A percentile compares a stretch with the other conserved stretches of the same genome.
These are phyloP conservation scores for Hyles vespertilio DNA, from an alignment of 1,140 invertebrate genomes.

Conservation along the genomic window DNA sequence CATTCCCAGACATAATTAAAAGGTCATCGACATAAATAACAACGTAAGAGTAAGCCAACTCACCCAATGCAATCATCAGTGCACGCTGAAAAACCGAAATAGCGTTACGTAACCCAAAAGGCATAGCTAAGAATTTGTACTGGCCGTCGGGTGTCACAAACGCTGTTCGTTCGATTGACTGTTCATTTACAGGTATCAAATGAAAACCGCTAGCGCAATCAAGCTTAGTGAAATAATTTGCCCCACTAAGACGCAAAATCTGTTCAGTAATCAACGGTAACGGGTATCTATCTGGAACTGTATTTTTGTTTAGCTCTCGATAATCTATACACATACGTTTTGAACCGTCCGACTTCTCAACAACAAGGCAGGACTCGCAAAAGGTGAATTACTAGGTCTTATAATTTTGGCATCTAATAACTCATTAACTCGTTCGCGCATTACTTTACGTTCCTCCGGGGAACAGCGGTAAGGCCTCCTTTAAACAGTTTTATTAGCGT, in stretches of 20 bases:
- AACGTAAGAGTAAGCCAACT: constrained; percentile 17
- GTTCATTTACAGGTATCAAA: constrained; percentile 57
- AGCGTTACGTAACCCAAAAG: constrained; percentile 46
- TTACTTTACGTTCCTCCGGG: constrained; percentile 18
- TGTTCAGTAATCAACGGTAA: constrained; percentile 69
- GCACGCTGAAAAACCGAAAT: constrained; percentile 39
- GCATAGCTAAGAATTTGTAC: constrained; percentile 39
- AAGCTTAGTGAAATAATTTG: constrained; percentile 23
- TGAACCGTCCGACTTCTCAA: constrained; percentile 21
- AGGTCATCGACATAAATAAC: constrained; percentile 28
- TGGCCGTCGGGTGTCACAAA: constrained; percentile 58
- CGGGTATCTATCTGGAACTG: constrained; percentile 63
- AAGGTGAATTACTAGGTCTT: constrained; percentile 31
- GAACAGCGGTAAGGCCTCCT: constrained; percentile 30
- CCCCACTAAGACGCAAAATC: constrained; percentile 39
- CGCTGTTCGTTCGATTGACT: constrained; percentile 60
- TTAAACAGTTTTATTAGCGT: constrained; percentile 24
- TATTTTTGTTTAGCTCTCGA: constrained; percentile 63
- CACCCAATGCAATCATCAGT: constrained; percentile 28
- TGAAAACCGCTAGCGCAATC: constrained; percentile 66
- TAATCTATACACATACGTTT: constrained; percentile 53
- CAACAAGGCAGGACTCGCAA: constrained; percentile 38
- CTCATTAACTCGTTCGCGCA: constrained; percentile 29
- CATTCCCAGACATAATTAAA: constrained; percentile 12
- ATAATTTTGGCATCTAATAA: constrained; percentile 25